Percentiles rank a stretch among this genome's conserved stretches.
Conservation (phyloP, 2,797 vertebrate species). For the Sebastes jordani region DNA sequence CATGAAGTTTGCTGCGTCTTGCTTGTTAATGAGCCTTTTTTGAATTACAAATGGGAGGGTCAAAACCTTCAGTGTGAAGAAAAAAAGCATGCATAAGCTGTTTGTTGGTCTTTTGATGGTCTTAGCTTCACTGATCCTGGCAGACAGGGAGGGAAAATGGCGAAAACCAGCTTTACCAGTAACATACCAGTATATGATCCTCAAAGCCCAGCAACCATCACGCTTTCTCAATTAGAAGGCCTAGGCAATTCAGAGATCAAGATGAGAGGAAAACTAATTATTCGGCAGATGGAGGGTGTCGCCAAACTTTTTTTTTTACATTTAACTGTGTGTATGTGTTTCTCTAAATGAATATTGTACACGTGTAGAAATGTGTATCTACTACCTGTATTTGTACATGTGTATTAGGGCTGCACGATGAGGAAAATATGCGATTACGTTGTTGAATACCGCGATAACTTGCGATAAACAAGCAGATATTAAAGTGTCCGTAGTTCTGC, state of each 20-base stretch:
- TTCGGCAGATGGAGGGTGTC: neutral
- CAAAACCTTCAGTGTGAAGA: neutral
- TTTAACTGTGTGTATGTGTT: neutral
- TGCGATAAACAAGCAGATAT: no score
- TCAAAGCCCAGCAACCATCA: neutral
- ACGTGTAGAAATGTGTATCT: neutral
- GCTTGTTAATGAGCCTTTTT: neutral
- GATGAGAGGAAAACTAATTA: neutral
- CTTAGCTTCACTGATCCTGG: neutral
- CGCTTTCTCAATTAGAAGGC: neutral
- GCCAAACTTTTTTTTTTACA: neutral
- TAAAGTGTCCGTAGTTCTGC: no score
- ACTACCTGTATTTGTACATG: neutral
- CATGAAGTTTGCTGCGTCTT: neutral
- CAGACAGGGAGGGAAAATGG: neutral
- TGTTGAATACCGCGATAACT: no score
- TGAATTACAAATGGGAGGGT: constrained; percentile 2
- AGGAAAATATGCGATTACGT: no score
- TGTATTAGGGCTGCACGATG: neutral
- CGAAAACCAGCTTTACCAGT: no score
- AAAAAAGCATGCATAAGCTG: neutral
- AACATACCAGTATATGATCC: neutral
- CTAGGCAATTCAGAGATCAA: neutral
- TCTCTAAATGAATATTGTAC: neutral
- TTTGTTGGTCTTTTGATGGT: neutral